Evolutionary conservation across 2,113 vertebrate species (phyloP).

Genomic region (Carettochelys insculpta): DNA sequence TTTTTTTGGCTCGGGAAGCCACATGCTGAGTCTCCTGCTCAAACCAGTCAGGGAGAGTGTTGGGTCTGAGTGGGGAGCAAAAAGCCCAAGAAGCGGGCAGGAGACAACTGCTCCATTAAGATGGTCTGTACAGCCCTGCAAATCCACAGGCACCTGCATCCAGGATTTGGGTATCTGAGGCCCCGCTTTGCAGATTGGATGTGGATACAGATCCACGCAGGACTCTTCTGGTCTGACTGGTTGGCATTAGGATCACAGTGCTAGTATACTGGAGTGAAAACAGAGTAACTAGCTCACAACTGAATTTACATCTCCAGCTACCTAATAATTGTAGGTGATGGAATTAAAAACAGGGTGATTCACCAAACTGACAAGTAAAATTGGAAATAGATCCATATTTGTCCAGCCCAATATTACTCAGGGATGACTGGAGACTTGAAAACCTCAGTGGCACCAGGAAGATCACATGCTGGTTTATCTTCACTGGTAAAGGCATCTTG

Average conservation of each 20-base stretch:
- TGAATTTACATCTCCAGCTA: neutral
- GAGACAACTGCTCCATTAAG: neutral
- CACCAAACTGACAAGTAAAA: no score
- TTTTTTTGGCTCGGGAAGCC: no score
- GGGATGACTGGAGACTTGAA: accelerated
- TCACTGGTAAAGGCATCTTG: neutral
- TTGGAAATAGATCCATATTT: neutral
- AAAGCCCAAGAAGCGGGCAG: neutral
- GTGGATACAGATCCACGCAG: no score
- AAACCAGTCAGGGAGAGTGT: no score
- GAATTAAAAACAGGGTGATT: neutral
- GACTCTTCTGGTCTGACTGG: neutral
- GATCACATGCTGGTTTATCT: neutral
- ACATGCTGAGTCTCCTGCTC: no score
- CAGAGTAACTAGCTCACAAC: neutral
- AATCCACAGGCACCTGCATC: no score
- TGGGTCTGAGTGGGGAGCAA: neutral
- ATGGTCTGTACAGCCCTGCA: neutral
- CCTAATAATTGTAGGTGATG: neutral
- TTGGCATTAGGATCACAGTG: neutral
- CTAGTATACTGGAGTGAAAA: neutral
- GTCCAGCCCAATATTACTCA: neutral
- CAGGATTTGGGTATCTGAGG: no score
- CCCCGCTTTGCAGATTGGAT: no score
- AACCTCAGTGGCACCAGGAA: neutral